Evolutionary conservation across 2,113 vertebrate species (phyloP).

Genomic region (Elaphurus davidianus): DNA sequence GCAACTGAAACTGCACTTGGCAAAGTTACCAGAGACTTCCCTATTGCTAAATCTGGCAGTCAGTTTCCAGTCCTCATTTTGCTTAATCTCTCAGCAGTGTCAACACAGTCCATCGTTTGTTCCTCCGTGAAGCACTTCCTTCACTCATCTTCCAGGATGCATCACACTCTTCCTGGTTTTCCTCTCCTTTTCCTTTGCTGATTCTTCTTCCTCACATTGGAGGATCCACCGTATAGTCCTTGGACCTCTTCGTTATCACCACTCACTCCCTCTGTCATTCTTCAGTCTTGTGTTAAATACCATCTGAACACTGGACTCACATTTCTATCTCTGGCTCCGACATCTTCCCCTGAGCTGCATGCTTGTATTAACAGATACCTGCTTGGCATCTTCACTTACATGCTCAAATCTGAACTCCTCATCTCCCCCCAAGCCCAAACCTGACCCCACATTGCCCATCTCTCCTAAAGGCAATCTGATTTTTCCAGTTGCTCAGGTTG

Average conservation of each 20-base stretch:
- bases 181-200: not conserved
- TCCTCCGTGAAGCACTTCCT: not conserved
- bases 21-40: not conserved
- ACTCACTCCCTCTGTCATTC: not conserved
- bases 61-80: not conserved
- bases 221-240: not conserved
- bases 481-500: not conserved
- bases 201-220: not conserved
- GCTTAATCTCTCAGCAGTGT: not conserved
- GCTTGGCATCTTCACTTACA: not conserved
- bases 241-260: not conserved
- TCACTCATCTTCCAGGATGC: not conserved
- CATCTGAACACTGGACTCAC: not conserved
- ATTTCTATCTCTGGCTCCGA: not conserved
- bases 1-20: not conserved
- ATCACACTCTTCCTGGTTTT: not conserved
- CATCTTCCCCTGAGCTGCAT: not conserved
- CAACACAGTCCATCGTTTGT: rapidly evolving
- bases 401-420: not conserved
- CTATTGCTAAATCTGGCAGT: not conserved
- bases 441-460: not conserved
- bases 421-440: not conserved
- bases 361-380: not conserved
- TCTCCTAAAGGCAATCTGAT: not conserved
- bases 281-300: not conserved